A percentile compares a stretch with the other conserved stretches of the same genome.
Conservation (phyloP, 2,113 vertebrate genomes). For the Diadophis punctatus region DNA sequence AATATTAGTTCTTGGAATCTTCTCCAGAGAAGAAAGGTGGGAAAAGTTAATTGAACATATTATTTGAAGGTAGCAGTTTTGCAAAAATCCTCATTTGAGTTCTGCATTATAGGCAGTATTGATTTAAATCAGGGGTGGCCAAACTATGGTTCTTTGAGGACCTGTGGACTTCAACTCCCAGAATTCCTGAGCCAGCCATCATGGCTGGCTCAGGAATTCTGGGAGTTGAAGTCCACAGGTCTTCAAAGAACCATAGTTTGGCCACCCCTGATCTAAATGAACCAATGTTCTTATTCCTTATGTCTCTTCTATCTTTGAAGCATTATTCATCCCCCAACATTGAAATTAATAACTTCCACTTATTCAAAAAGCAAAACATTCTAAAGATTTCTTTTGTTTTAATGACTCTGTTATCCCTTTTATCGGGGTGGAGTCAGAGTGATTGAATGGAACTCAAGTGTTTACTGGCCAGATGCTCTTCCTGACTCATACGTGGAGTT, state of each 20-base stretch:
- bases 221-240: no score
- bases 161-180: no score
- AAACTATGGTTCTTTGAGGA: no score
- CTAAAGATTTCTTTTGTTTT: not conserved
- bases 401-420: not conserved
- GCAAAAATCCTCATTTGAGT: not conserved
- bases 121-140: no score
- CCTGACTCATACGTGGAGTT: not conserved
- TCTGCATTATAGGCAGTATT: not conserved
- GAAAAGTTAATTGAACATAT: not conserved
- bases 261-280: not conserved
- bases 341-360: not conserved
- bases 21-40: not conserved
- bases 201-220: no score
- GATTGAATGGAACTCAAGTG: not conserved
- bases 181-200: no score
- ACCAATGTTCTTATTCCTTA: not conserved
- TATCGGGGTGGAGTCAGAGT: not conserved
- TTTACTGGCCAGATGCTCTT: not conserved
- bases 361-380: not conserved
- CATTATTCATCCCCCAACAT: not conserved
- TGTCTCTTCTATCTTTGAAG: not conserved
- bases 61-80: not conserved
- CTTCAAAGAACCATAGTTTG: no score
- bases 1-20: not conserved